Evolutionary conservation across 1,140 invertebrate species (phyloP).

Genomic region (Dermatophagoides farinae): DNA sequence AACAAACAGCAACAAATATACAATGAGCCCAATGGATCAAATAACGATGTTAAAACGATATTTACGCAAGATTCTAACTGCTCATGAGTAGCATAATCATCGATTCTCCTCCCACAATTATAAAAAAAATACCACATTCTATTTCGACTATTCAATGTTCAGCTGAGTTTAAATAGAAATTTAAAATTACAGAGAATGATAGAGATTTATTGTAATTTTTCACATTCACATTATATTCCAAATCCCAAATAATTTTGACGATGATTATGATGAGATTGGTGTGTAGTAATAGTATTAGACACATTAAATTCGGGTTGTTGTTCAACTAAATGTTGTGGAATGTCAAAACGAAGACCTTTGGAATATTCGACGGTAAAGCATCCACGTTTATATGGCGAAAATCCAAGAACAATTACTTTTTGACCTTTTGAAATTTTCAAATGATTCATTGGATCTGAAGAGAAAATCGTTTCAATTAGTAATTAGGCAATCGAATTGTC

Average conservation of each 20-base stretch:
- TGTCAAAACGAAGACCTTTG: conserved; percentile 39
- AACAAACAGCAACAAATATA: background rate
- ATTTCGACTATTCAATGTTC: too few species aligned
- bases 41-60: background rate
- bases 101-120: too few species aligned
- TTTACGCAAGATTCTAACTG: too few species aligned
- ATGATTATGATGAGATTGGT: too few species aligned
- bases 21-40: background rate
- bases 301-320: background rate
- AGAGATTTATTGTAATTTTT: too few species aligned
- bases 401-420: conserved; percentile 48
- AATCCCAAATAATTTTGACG: too few species aligned
- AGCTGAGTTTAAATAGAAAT: too few species aligned
- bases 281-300: too few species aligned
- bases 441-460: conserved; percentile 35
- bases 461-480: conserved; percentile 8
- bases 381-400: conserved; percentile 46
- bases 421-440: conserved; percentile 52
- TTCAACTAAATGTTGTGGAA: conserved; percentile 66
- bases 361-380: conserved; percentile 63
- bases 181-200: too few species aligned
- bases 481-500: background rate
- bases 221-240: too few species aligned
- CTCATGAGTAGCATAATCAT: too few species aligned
- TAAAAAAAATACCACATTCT: too few species aligned